Base-by-base conservation (phyloP, 2,113 vertebrate genomes). In the Progne subis region DNA sequence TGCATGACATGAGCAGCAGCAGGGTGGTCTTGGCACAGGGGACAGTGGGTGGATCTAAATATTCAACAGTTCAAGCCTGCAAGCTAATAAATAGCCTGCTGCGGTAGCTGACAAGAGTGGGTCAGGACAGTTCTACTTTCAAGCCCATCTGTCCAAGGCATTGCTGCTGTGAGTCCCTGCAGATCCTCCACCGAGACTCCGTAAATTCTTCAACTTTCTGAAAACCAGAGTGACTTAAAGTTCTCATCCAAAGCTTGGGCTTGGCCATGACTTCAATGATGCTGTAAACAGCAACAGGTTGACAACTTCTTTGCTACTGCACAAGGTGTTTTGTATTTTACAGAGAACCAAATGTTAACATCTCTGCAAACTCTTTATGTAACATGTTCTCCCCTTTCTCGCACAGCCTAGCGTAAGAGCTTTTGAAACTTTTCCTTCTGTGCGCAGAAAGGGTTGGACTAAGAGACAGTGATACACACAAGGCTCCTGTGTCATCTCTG, bases 1-100 rank as follows among this genome's bases (percentile, higher is more conserved):
- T 94, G 70, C 90, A 86, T 70, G 94, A 92, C 94, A 96, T 20
- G 68, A 94, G 94, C 29, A 92, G 76, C 71, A 93, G 86, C 94
- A 86, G 96, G 92, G 95, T 97, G 92, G 94, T 93, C 95, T 95
- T 94, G 95, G 96, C 96, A 95, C 90, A 82, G 63, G 67, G 82
- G 94, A 94, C 82, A 91, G 94, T 80, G 88, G 90, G 92, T 87
- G 88, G 88, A 94, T 86, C 88, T 93, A 92, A 95, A 92, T 92
- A 94, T 92, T 96, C 94, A 94, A 80, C 82, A 96, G 90, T 71
- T 96, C 63, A 65, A 95, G 79, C 50, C 79, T 68, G 84, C 93
- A 94, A 83, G 67, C 72, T 37, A 94, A 94, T 20, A 93, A 94
- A 94, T 16, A 93, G 88, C 64, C 72, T 55, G 92, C 82, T 83